Evolutionary conservation across 2,113 vertebrate genomes (phyloP).

Genomic region (Motacilla tschutschensis): DNA sequence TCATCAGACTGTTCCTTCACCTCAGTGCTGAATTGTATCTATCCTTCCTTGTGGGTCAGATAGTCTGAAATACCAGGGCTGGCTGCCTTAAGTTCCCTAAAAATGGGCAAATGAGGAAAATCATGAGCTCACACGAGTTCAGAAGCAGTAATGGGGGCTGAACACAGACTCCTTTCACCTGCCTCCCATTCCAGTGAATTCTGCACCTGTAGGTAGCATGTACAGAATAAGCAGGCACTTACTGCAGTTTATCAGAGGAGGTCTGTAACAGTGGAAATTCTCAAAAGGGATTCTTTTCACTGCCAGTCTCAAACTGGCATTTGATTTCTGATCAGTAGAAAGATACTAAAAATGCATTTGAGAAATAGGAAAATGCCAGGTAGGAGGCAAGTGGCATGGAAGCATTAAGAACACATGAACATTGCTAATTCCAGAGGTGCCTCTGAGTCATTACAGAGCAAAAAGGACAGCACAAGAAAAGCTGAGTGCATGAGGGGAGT

Average conservation of each 20-base stretch:
- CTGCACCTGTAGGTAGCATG: background rate
- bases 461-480: background rate
- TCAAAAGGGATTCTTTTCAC: background rate
- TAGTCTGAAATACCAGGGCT: background rate
- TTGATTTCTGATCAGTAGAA: background rate
- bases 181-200: background rate
- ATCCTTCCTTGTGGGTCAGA: background rate
- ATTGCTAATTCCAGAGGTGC: background rate
- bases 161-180: background rate
- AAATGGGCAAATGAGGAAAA: background rate
- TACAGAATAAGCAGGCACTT: background rate
- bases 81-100: background rate
- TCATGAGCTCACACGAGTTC: background rate
- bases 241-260: background rate
- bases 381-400: background rate
- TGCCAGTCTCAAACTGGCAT: background rate
- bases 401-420: background rate
- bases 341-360: background rate
- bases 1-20: background rate
- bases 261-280: background rate
- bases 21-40: fast-evolving
- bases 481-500: background rate
- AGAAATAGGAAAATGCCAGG: background rate
- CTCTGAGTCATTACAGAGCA: background rate
- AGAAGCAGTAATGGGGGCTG: background rate